Evolutionary conservation across 2,888 invertebrate genomes (phyloP), one percentile per base, ranked within the genome.

Genomic region (Nomada flava): DNA sequence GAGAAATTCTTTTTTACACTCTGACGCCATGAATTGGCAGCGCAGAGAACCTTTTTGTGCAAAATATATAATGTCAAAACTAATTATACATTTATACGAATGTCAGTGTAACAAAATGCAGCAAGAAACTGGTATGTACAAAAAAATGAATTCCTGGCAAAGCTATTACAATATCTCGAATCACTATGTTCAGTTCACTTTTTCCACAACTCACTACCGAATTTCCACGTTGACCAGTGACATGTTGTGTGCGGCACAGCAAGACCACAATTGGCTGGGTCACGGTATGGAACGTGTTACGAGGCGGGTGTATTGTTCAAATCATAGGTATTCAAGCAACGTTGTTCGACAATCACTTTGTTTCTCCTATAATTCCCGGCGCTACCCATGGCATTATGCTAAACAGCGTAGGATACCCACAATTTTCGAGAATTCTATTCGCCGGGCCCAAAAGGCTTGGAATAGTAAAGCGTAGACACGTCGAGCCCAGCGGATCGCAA

Each of bases 331-430:
- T 68, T 68, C 42, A 55, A 2, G 20, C 26, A 52, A 52, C 65
- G 52, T 65, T 65, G 65, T 65, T 65, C 50, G 52, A 3, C n/a
- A 29, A 65, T 52, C 50, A 65, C 29, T 65, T 65, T 65, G 52
- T 65, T 65, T 52, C 52, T 50, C 23, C 63, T 52, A 65, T 65
- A 65, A 65, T 52, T 65, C 26, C 29, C 3, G 18, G 26, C 26
- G 65, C 29, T 65, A 29, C 23, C 53, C 44, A n/a, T 29, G 36
- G 36, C 9, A 42, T 63, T 65, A 29, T 52, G 47, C 29, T 65
- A 52, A 29, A 10, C 26, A 29, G 50, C 18, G 29, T 10, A 29
- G 29, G 18, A 52, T 52, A 52, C 52, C 65, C 15, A n/a, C 29
- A 65, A 65, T 52, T 65, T 29, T 18, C 26, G 29, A 11, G 2